These are phyloP conservation scores for Rotaria socialis DNA, from an alignment of 2,888 invertebrate genomes.

Conservation along the genomic window DNA sequence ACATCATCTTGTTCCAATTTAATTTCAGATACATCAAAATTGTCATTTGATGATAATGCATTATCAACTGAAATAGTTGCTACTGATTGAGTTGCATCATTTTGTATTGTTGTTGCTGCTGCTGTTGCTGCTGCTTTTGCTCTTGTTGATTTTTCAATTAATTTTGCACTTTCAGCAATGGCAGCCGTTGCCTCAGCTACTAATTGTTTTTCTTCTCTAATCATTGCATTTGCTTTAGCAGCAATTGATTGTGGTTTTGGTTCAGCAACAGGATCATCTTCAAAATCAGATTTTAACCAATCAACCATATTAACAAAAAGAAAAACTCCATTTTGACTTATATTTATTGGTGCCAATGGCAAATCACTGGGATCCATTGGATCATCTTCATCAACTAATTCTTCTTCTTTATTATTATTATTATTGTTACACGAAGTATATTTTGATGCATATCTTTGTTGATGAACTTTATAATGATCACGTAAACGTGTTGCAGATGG, in stretches of 20 bases:
- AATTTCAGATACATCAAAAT: not conserved
- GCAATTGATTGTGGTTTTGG: not conserved
- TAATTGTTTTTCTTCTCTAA: not conserved
- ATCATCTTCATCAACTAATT: not conserved
- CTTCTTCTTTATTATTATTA: not conserved
- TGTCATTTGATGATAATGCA: not conserved
- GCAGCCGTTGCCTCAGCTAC: not conserved
- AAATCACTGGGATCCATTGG: not conserved
- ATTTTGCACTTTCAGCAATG: not conserved
- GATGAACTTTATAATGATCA: not conserved
- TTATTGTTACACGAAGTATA: not conserved
- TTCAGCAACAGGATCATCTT: not conserved
- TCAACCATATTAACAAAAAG: not conserved
- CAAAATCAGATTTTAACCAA: conserved; percentile 9
- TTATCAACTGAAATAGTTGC: not conserved
- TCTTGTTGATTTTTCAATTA: not conserved
- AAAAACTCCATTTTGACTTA: not conserved
- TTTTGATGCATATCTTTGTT: not conserved
- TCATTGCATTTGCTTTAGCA: not conserved
- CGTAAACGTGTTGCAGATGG: not conserved
- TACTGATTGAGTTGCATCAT: not conserved
- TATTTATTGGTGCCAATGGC: not conserved
- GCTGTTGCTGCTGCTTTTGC: not conserved
- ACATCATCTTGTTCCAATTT: not conserved
- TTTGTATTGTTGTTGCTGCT: not conserved